These are phyloP conservation scores for Mirounga angustirostris DNA, from an alignment of 2,113 vertebrate genomes.

Conservation along the genomic window DNA sequence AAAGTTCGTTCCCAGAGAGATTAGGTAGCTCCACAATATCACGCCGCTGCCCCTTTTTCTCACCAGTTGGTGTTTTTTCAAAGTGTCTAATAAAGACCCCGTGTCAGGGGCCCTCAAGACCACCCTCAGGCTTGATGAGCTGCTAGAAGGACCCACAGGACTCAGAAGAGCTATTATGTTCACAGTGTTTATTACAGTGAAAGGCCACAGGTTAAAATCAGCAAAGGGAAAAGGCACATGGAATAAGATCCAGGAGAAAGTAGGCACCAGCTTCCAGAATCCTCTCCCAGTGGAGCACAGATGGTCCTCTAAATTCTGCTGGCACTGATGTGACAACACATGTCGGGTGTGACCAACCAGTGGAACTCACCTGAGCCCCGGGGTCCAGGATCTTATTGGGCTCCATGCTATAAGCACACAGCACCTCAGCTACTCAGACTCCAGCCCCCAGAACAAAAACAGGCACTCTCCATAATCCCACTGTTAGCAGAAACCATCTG, in stretches of 20 bases:
- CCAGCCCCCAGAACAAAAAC: neutral
- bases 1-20: neutral
- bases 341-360: neutral
- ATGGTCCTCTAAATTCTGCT: neutral
- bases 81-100: neutral
- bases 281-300: neutral
- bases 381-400: neutral
- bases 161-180: neutral
- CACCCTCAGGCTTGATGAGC: neutral
- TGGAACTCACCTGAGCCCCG: neutral
- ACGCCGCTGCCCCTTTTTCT: neutral
- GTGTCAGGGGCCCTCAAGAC: neutral
- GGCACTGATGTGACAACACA: neutral
- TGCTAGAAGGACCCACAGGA: neutral
- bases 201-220: neutral
- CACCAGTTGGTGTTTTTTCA: neutral
- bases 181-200: neutral
- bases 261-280: neutral
- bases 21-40: neutral
- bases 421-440: no score
- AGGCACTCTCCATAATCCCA: neutral
- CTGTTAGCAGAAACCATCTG: neutral
- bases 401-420: neutral
- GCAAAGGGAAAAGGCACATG: neutral
- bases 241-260: neutral